These are phyloP conservation scores for Cenopis cana DNA, from an alignment of 2,888 invertebrate genomes.

Conservation along the genomic window DNA sequence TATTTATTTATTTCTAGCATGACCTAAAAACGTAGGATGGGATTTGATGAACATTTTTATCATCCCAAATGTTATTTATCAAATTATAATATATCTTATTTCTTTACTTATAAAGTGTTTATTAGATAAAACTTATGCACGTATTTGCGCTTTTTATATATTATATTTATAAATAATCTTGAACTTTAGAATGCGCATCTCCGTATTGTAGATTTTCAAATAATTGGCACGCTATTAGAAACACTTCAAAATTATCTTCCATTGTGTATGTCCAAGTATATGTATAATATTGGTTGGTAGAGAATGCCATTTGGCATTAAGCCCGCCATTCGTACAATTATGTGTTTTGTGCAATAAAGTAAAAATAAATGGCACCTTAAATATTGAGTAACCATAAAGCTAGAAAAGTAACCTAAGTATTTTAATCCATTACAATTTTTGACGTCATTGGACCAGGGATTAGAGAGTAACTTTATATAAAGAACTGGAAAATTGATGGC, in stretches of 20 bases:
- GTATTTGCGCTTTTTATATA: constrained; percentile 51
- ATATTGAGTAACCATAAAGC: too few species aligned
- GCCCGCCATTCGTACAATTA: too few species aligned
- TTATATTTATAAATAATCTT: constrained; percentile 42
- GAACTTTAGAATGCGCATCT: constrained; percentile 50
- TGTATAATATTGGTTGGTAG: too few species aligned
- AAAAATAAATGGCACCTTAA: too few species aligned
- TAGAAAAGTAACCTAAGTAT: too few species aligned
- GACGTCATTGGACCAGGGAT: too few species aligned
- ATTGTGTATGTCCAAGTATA: background rate
- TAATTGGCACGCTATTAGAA: constrained; percentile 33
- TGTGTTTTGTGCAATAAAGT: too few species aligned
- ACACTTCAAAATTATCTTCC: background rate
- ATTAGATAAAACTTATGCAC: constrained; percentile 58
- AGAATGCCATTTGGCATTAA: too few species aligned
- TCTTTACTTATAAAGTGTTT: constrained; percentile 22
- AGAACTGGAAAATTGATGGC: too few species aligned
- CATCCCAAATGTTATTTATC: background rate
- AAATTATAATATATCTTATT: constrained; percentile 5
- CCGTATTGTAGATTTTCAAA: constrained; percentile 49
- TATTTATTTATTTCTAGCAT: constrained; percentile 48
- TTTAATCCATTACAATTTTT: too few species aligned
- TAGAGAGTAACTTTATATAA: too few species aligned
- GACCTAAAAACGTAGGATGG: constrained; percentile 39
- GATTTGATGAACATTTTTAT: background rate